A percentile compares a stretch with the other conserved stretches of the same genome.
These are phyloP conservation scores for Sebastes paucispinis DNA, from an alignment of 2,797 vertebrate genomes.

Conservation along the genomic window DNA sequence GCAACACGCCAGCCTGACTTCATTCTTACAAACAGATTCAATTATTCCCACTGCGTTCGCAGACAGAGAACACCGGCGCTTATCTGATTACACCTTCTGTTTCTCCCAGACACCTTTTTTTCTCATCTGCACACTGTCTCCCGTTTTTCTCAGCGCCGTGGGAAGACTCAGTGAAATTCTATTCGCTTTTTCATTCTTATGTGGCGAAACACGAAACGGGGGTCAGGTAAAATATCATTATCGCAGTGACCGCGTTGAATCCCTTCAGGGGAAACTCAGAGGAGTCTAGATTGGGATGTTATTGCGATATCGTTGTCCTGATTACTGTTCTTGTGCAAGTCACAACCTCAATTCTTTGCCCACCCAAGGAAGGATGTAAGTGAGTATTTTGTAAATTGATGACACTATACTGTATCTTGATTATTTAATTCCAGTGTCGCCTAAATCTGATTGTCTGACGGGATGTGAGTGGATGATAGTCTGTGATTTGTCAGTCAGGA, in stretches of 20 bases:
- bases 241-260: conserved; percentile 1
- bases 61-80: conserved; percentile 42
- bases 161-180: conserved; percentile 1
- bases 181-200: conserved; percentile 2
- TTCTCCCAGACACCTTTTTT: conserved; percentile 24
- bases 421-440: neutral
- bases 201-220: neutral
- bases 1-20: conserved; percentile 24
- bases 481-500: neutral
- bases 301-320: too few species aligned
- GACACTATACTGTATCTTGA: neutral
- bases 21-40: conserved; percentile 60
- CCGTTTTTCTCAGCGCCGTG: conserved; percentile 1
- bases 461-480: neutral
- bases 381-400: neutral
- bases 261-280: neutral
- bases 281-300: too few species aligned
- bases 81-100: conserved; percentile 55
- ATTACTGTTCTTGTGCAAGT: conserved; percentile 1
- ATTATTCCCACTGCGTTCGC: conserved; percentile 54
- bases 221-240: conserved; percentile 23
- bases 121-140: neutral
- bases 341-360: neutral
- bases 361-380: neutral
- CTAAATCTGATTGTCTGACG: neutral